Percentiles rank a stretch among this genome's conserved stretches.
phyloP scores from a whole-genome alignment of 2,797 vertebrate genomes.

The Sphaeramia orbicularis region DNA sequence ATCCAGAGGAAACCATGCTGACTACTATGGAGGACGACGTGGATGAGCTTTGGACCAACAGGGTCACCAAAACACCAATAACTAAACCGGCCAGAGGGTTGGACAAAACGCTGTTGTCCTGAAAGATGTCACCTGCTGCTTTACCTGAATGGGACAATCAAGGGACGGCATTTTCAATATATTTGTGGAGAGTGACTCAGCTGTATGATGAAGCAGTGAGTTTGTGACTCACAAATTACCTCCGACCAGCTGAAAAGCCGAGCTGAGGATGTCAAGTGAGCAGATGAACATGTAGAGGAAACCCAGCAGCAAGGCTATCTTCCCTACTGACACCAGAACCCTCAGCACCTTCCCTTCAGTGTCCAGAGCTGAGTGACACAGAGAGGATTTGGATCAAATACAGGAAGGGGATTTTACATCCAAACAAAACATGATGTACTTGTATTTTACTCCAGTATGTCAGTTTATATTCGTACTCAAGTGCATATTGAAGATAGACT shows the following conservation, averaged over 20 bases:
- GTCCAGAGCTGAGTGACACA: constrained; percentile 85
- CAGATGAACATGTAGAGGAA: constrained; percentile 96
- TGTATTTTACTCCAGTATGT: too few species aligned
- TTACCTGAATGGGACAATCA: constrained; percentile 84
- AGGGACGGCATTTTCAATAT: not conserved
- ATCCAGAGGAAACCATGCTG: constrained; percentile 96
- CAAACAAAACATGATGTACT: too few species aligned
- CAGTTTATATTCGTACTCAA: too few species aligned
- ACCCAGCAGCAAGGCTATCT: constrained; percentile 85
- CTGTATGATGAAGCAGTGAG: not conserved
- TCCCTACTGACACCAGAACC: constrained; percentile 83
- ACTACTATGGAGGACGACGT: constrained; percentile 96
- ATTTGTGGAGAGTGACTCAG: not conserved
- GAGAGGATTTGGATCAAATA: not conserved
- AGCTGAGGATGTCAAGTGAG: constrained; percentile 94
- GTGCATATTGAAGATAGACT: too few species aligned
- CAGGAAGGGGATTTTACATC: too few species aligned
- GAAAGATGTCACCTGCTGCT: constrained; percentile 94
- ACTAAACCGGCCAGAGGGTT: constrained; percentile 95
- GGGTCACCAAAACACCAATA: constrained; percentile 94
- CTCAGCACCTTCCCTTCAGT: constrained; percentile 85
- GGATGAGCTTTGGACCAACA: constrained; percentile 96
- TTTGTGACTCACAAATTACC: constrained; percentile 78
- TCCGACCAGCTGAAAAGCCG: constrained; percentile 96
- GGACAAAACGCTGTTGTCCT: constrained; percentile 89